These are phyloP conservation scores for Archips crataeganus DNA, from an alignment of 2,888 invertebrate species.

Conservation along the genomic window DNA sequence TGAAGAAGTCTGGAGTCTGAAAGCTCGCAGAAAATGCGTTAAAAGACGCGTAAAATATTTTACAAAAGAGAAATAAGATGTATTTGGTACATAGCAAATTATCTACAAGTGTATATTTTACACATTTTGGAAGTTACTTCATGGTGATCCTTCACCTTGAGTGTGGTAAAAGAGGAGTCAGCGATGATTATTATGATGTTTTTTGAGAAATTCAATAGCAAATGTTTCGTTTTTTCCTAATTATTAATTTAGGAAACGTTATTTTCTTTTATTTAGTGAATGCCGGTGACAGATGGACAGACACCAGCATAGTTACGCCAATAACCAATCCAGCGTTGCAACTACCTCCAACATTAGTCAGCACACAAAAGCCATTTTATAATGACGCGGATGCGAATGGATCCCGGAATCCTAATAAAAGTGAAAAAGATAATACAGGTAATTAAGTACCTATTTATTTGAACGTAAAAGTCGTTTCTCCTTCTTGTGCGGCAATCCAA, in stretches of 20 bases:
- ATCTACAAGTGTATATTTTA: too few species aligned
- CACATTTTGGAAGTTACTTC: not conserved
- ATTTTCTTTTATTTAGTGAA: conserved; percentile 51
- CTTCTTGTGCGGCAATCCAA: not conserved
- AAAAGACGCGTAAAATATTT: too few species aligned
- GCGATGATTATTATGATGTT: too few species aligned
- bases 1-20: too few species aligned
- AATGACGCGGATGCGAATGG: not conserved
- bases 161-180: too few species aligned
- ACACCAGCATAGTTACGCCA: conserved; percentile 55
- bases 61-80: too few species aligned
- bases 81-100: too few species aligned
- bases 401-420: not conserved
- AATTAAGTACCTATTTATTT: conserved; percentile 13
- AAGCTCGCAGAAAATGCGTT: too few species aligned
- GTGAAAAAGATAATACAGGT: conserved; percentile 19
- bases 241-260: not conserved
- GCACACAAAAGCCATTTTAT: conserved; percentile 36
- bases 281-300: conserved; percentile 65
- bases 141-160: too few species aligned
- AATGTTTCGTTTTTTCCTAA: too few species aligned
- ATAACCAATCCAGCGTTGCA: conserved; percentile 62
- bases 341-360: conserved; percentile 50
- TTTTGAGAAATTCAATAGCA: too few species aligned
- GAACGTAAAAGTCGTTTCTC: not conserved